Conservation (phyloP, 2,797 vertebrate species). For the Lepilemur ruficaudatus region DNA sequence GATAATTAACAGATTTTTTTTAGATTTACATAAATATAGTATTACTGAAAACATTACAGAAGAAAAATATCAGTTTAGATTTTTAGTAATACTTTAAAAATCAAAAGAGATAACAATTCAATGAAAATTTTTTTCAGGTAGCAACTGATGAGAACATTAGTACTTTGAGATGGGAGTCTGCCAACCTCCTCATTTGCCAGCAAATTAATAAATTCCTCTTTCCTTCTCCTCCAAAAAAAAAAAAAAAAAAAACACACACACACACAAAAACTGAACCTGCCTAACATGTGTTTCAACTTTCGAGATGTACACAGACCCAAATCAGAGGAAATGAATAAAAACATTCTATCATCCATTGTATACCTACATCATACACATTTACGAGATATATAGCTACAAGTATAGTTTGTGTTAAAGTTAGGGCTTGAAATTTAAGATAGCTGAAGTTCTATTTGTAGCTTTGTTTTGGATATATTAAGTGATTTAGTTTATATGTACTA, state of each 20-base stretch:
- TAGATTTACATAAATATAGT: not conserved
- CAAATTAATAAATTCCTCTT: no score
- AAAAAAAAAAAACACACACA: no score
- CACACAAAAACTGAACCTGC: no score
- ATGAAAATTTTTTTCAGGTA: slow-evolving; percentile 22
- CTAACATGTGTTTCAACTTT: not conserved
- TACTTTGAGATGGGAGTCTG: no score
- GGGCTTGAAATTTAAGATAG: not conserved
- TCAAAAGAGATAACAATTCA: not conserved
- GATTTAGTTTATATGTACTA: not conserved
- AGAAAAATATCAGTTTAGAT: not conserved
- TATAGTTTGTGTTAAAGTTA: not conserved
- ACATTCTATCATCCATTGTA: not conserved
- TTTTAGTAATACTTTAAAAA: not conserved
- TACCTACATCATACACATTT: not conserved
- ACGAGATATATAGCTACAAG: not conserved
- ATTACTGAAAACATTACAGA: slow-evolving; percentile 3
- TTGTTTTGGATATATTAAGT: not conserved
- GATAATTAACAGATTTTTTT: not conserved
- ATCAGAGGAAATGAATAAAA: not conserved
- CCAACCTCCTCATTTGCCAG: no score
- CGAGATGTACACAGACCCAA: not conserved
- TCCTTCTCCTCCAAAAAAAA: no score
- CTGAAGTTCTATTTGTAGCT: not conserved
- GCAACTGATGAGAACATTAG: not conserved